Evolutionary conservation across 2,797 vertebrate species (phyloP), one percentile per base, ranked within the genome.

Genomic region (Phataginus tetradactyla): DNA sequence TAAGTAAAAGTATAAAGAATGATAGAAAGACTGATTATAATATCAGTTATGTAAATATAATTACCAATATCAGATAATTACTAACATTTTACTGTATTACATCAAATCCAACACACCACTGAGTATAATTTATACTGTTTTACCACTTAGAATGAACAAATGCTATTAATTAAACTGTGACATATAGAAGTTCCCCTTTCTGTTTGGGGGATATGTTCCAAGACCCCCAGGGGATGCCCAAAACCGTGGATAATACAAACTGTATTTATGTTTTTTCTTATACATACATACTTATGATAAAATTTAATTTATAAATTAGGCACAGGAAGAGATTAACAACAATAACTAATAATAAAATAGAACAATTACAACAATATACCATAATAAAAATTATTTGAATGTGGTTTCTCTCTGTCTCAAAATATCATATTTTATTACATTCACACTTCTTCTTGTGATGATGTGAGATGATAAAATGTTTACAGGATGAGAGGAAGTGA

Each of bases 21-120:
- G 34, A 83, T 55, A 20, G 59, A 92, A 94, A 92, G 75, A 86
- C 49, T 15, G 45, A 20, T 61, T 78, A 8, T 84, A 74, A 97
- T 39, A 27, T 39, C 45, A 66, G 21, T 27, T 66, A 39, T 74
- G 49, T 15, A 87, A 95, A 86, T 11, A 84, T 78, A 90, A 49
- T 53, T 75, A 63, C 1, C 9, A 59, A 10, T 74, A 42, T 77
- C 45, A 95, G 85, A 87, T 90, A 78, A 68, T 69, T 69, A 34
- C n/a, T 75, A 55, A 74, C 10, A 63, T 39, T 81, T 90, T 78
- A 90, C 39, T 86, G 11, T 81, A 32, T 86, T 77, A 81, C 42
- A 77, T 66, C 39, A 94, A 80, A 77, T 83, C 55, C 86, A 86
- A 90, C 49, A 75, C 12, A 64, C 37, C 3, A 45, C 81, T 37